Evolutionary conservation across 2,888 invertebrate species (phyloP), one percentile per base, ranked within the genome.

Genomic region (Torymus tubicola): DNA sequence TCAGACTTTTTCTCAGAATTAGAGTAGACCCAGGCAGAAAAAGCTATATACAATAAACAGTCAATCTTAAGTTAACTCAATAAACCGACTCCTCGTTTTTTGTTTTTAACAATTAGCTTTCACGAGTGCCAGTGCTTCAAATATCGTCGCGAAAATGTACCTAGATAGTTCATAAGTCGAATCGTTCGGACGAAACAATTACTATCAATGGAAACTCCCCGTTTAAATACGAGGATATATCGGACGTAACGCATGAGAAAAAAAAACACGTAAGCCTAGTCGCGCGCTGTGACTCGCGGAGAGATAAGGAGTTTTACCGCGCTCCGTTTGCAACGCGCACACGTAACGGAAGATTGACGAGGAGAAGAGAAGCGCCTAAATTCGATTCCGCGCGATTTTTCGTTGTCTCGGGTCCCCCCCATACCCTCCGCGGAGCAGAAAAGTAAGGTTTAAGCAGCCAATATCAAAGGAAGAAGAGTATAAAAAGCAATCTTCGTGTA

Each of bases 111-210:
- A 68, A 74, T 82, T 78, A 82, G 75, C 80, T 82, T 80, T 78
- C 71, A 77, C 74, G 82, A 80, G 80, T 82, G 82, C 82, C 78
- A 80, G 82, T 80, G 80, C 71, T 82, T 78, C 58, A 63, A 67
- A 78, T 78, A 68, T 76, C 80, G 63, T 68, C 60, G 76, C 68
- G 60, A 68, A 68, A 68, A 65, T 68, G 76, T 80, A 80, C 76
- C 80, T 80, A 76, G 60, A 61, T 72, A 72, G 76, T 61, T 71
- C 11, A 31, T 76, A 80, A 80, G 80, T 55, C 79, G 18, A 73
- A 52, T 74, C 64, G 74, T 53, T 70, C 64, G 50, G n/a, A 11
- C 14, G 58, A 64, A 58, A 18, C 21, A 53, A 53, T 53, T 61
- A 42, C 10, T 42, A 42, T 42, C 42, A 42, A 8, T 8, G 42